Percentiles rank a stretch among this genome's conserved stretches.
These are phyloP conservation scores for Triplophysa bombifrons DNA, from an alignment of 2,797 vertebrate species.

Conservation along the genomic window DNA sequence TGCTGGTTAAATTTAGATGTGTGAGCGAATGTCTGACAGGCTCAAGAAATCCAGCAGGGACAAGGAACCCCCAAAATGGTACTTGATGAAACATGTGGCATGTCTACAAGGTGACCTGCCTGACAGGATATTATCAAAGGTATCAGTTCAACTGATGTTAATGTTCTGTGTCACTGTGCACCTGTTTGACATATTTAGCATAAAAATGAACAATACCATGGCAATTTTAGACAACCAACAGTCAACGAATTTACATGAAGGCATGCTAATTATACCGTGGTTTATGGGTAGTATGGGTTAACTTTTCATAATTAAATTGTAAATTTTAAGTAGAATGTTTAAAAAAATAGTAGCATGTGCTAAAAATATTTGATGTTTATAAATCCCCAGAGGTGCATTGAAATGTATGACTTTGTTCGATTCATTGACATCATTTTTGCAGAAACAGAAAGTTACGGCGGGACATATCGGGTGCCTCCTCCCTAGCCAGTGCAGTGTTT, in stretches of 20 bases:
- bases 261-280: neutral
- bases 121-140: neutral
- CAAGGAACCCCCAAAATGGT: constrained; percentile 38
- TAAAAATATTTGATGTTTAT: too few relatives aligned
- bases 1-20: constrained; percentile 55
- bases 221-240: neutral
- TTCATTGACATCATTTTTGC: too few relatives aligned
- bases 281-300: too few relatives aligned
- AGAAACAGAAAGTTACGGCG: too few relatives aligned
- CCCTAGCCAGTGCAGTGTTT: too few relatives aligned
- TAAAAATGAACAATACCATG: neutral
- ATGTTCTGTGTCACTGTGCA: constrained; percentile 5
- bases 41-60: constrained; percentile 37
- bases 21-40: constrained; percentile 49
- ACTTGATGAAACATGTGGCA: constrained; percentile 32
- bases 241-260: neutral
- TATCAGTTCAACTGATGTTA: constrained; percentile 8
- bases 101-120: constrained; percentile 26
- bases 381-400: too few relatives aligned
- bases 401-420: too few relatives aligned
- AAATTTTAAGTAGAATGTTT: neutral
- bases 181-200: constrained; percentile 5
- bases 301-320: too few relatives aligned
- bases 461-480: too few relatives aligned
- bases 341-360: too few relatives aligned